A percentile compares a stretch with the other conserved stretches of the same genome.
Evolutionary conservation across 2,888 invertebrate genomes (phyloP).

Genomic region (Spatulosminthurus flaviceps): DNA sequence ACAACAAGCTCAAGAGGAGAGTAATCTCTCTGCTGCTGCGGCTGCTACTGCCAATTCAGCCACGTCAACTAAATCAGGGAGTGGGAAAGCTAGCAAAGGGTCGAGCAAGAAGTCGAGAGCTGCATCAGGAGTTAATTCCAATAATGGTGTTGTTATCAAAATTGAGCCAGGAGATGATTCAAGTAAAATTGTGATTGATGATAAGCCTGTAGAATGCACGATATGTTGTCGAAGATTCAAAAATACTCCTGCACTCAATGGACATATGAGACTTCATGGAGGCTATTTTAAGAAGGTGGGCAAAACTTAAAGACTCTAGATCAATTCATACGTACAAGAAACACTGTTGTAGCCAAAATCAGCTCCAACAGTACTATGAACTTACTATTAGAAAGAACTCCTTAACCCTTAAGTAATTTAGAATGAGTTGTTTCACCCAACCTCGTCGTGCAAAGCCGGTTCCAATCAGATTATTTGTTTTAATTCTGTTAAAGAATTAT

Average conservation of each 20-base stretch:
- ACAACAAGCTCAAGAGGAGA: conserved; percentile 77
- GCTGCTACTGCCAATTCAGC: conserved; percentile 38
- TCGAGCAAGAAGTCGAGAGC: conserved; percentile 30
- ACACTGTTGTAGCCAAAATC: too few relatives aligned
- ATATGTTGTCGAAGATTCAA: conserved; percentile 96
- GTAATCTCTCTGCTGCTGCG: conserved; percentile 48
- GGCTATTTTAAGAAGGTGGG: conserved; percentile 92
- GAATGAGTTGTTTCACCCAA: too few relatives aligned
- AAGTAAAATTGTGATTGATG: conserved; percentile 53
- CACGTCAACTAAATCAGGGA: conserved; percentile 10
- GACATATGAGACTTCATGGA: conserved; percentile 97
- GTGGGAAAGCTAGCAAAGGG: conserved; percentile 41
- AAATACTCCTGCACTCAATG: conserved; percentile 96
- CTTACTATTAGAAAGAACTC: too few relatives aligned
- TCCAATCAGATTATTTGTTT: too few relatives aligned
- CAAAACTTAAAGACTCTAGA: too few relatives aligned
- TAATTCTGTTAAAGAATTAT: too few relatives aligned
- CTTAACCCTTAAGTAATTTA: too few relatives aligned
- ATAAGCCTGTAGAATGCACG: conserved; percentile 91
- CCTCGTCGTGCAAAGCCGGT: too few relatives aligned
- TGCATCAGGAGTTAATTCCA: not conserved
- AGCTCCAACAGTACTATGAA: too few relatives aligned
- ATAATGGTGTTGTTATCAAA: conserved; percentile 33
- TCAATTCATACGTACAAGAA: too few relatives aligned
- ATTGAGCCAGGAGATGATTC: conserved; percentile 39